Conservation (phyloP, 2,888 invertebrate species). For the Caprella mutica region DNA sequence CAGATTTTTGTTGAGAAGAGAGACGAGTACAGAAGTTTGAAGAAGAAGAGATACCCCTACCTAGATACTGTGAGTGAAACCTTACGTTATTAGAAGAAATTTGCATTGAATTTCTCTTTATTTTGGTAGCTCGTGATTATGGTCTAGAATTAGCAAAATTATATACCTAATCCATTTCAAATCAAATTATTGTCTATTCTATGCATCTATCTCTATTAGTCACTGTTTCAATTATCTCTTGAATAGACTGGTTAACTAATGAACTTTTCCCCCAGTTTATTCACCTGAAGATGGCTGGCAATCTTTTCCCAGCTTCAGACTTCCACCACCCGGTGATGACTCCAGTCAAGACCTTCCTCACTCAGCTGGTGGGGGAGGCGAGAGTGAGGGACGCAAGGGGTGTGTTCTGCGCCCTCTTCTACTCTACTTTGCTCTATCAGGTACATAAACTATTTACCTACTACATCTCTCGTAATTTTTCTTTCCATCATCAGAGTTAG, state of each 20-base stretch:
- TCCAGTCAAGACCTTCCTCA: constrained; percentile 68
- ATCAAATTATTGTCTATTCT: too few species aligned
- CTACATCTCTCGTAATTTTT: neutral
- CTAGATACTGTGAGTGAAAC: constrained; percentile 41
- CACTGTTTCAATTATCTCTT: too few species aligned
- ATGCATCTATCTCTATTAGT: neutral
- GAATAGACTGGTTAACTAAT: too few species aligned
- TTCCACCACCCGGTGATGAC: constrained; percentile 79
- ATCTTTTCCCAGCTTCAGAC: constrained; percentile 80
- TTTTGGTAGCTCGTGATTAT: too few species aligned
- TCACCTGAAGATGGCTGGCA: constrained; percentile 66
- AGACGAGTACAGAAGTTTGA: constrained; percentile 22
- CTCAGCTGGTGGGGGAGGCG: constrained; percentile 57
- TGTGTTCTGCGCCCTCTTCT: constrained; percentile 63
- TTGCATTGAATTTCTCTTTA: too few species aligned
- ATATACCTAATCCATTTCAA: too few species aligned
- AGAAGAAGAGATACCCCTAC: constrained; percentile 35
- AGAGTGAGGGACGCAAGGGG: constrained; percentile 54
- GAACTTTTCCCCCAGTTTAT: constrained; percentile 45
- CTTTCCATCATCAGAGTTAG: too few species aligned
- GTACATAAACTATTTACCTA: constrained; percentile 41
- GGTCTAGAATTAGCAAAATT: too few species aligned
- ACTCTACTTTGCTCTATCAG: constrained; percentile 61
- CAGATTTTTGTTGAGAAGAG: constrained; percentile 32
- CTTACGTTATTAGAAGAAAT: too few species aligned